phyloP scores from a whole-genome alignment of 2,888 invertebrate genomes.

The Lacanobia oleracea region DNA sequence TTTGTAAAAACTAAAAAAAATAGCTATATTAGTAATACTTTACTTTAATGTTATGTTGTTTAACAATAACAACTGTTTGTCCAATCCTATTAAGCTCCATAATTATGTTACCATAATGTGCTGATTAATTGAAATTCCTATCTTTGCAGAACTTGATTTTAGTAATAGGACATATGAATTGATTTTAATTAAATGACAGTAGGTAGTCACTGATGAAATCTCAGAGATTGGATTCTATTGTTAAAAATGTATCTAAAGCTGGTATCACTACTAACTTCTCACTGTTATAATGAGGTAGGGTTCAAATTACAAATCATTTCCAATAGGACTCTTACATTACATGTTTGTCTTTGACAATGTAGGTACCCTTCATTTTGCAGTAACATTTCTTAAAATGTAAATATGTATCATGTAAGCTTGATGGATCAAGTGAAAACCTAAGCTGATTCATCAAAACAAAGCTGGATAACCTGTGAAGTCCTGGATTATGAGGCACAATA shows the following conservation, averaged over 20 bases:
- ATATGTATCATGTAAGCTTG: background rate
- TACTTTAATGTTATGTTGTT: background rate
- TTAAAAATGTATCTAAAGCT: background rate
- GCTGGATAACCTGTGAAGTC: background rate
- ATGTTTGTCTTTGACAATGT: background rate
- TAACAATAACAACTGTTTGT: background rate
- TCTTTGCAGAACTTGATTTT: background rate
- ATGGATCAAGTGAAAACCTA: background rate
- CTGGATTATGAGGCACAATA: conserved; percentile 3
- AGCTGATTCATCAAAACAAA: background rate
- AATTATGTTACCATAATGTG: background rate
- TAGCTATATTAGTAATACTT: background rate
- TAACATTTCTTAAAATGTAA: background rate
- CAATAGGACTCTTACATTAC: conserved; percentile 24
- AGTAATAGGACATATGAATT: background rate
- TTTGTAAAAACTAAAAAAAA: background rate
- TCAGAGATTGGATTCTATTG: background rate
- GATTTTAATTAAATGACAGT: background rate
- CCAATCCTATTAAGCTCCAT: background rate
- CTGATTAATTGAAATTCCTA: conserved; percentile 1
- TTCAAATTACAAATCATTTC: conserved; percentile 7
- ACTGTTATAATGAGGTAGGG: background rate
- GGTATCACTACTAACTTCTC: background rate
- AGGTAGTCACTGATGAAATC: background rate
- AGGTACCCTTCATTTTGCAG: background rate